Evolutionary conservation across 1,140 invertebrate species (phyloP).

Genomic region (Ostrea edulis): DNA sequence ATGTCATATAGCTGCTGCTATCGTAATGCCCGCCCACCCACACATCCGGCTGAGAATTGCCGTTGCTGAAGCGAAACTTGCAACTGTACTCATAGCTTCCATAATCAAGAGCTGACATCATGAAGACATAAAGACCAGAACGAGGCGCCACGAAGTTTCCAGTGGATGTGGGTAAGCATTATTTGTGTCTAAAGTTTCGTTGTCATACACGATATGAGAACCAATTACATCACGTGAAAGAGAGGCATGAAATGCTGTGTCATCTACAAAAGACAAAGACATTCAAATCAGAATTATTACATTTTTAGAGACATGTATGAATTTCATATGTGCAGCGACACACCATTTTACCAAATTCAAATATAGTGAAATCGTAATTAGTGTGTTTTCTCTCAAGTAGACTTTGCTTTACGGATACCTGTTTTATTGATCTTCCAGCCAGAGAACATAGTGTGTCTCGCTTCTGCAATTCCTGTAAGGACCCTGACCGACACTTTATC

Average conservation of each 20-base stretch:
- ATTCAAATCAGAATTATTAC: not conserved
- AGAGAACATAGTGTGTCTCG: not conserved
- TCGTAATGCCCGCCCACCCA: not conserved
- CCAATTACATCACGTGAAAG: not conserved
- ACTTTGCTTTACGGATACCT: not conserved
- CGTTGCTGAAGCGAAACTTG: not conserved
- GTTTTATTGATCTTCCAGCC: constrained; percentile 11
- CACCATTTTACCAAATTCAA: too few species aligned
- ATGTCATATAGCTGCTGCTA: constrained; percentile 2
- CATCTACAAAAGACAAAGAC: not conserved
- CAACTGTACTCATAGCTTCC: constrained; percentile 11
- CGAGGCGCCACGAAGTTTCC: constrained; percentile 5
- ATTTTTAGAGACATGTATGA: too few species aligned
- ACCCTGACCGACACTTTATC: not conserved
- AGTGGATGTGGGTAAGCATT: not conserved
- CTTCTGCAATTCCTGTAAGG: not conserved
- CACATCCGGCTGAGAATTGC: not conserved
- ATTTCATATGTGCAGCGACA: too few species aligned
- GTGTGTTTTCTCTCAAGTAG: too few species aligned
- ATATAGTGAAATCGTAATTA: too few species aligned
- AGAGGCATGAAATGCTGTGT: not conserved
- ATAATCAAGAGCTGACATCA: not conserved
- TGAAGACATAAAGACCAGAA: constrained; percentile 5
- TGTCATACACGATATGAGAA: not conserved
- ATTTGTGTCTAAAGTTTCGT: not conserved